Conservation (phyloP, 2,113 vertebrate species). For the Alaudala cheleensis region DNA sequence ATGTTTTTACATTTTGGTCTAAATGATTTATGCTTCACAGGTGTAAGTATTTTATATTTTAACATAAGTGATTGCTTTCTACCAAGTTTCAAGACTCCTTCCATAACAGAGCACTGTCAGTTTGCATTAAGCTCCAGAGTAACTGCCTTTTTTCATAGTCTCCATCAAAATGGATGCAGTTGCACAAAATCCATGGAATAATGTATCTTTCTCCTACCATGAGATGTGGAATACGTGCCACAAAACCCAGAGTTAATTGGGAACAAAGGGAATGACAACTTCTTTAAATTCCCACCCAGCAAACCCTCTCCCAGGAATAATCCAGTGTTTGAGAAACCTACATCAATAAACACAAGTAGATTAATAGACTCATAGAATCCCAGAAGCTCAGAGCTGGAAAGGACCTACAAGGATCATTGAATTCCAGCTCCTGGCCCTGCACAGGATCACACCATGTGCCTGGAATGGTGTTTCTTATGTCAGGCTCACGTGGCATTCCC, state of each 20-base stretch:
- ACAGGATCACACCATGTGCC: background rate
- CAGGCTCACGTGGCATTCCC: background rate
- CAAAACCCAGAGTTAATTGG: background rate
- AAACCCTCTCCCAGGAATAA: background rate
- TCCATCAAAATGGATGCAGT: background rate
- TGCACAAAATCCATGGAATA: background rate
- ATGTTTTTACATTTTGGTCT: background rate
- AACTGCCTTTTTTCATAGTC: background rate
- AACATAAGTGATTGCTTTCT: background rate
- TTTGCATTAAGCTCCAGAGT: background rate
- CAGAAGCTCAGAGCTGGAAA: background rate
- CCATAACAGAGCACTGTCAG: background rate
- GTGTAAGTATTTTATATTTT: background rate
- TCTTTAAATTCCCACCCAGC: background rate
- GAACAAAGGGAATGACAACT: background rate
- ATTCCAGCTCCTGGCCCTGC: background rate
- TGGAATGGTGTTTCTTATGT: background rate
- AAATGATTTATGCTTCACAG: background rate
- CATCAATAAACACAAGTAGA: background rate
- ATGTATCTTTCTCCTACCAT: background rate
- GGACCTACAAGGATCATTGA: background rate
- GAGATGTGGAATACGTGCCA: fast-evolving
- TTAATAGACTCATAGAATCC: background rate
- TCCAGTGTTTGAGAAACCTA: background rate
- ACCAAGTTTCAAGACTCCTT: background rate